These are phyloP conservation scores for Heterodera carotae DNA, from an alignment of 1,140 invertebrate species.

Conservation along the genomic window DNA sequence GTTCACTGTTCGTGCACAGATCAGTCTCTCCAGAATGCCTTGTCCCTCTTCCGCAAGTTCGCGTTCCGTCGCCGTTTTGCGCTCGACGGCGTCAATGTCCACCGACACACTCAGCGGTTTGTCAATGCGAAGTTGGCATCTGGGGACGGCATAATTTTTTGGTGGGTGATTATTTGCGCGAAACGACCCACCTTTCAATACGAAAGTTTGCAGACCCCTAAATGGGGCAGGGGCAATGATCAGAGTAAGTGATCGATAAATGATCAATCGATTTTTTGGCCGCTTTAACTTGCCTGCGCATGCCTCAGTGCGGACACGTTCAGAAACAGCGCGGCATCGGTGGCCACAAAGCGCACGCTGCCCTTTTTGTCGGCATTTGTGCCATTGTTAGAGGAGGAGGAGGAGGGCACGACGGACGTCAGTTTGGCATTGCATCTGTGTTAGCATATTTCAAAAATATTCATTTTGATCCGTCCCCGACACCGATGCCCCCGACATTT, in stretches of 20 bases:
- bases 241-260: background rate
- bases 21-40: conserved; percentile 28
- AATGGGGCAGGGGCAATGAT: background rate
- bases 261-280: background rate
- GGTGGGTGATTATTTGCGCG: background rate
- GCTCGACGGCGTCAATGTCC: background rate
- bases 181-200: conserved; percentile 23
- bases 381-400: background rate
- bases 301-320: conserved; percentile 26
- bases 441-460: too few species aligned
- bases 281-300: conserved; percentile 20
- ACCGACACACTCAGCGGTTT: conserved; percentile 12
- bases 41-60: conserved; percentile 6
- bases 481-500: too few species aligned
- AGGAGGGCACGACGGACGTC: background rate
- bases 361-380: conserved; percentile 5
- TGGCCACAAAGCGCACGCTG: conserved; percentile 5
- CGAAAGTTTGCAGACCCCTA: conserved; percentile 24
- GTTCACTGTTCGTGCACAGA: conserved; percentile 45
- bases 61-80: background rate
- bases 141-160: background rate
- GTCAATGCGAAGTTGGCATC: conserved; percentile 9
- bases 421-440: conserved; percentile 24
- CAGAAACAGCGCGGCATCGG: conserved; percentile 1
- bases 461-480: too few species aligned